Base-by-base conservation (phyloP, 2,888 invertebrate species). In the Macrophya alboannulata region DNA sequence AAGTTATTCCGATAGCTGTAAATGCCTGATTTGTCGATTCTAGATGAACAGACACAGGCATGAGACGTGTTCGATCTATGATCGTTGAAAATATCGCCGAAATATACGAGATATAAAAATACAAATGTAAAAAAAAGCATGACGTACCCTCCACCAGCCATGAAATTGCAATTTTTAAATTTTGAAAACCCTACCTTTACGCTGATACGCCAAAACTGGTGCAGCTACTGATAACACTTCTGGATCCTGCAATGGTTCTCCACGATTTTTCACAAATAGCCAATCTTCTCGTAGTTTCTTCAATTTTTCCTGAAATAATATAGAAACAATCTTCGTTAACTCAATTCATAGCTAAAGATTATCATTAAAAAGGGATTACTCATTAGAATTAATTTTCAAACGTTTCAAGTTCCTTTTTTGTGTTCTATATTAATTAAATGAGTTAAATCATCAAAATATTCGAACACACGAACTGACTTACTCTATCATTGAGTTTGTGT, bases 281-380 rank as follows among this genome's bases (percentile, higher is more conserved):
- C 95, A 95, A 90, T 95, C 94, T 87, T 94, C 94, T 48, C 94
- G 93, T 86, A 96, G 91, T 85, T 94, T 94, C 88, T 92, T 93
- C 88, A 95, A 93, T 88, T 94, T 94, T 89, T 95, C 95, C 95
- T 95, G 86, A 4, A 88, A 43, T 84, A 40, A 84, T 84, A 84
- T 72, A 74, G 68, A 74, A 86, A 25, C 25, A 65, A 21, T 45
- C 10, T 40, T 17, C 15, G 9, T 55, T 17, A 51, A 77, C 5
- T 31, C 10, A 12, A 65, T 65, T 82, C 10, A 4, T 15, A 25
- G n/a, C n/a, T 40, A 6, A 45, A 62, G 3, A 9, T 77, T 15
- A 51, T 21, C 4, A 5, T 51, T 72, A n/a, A n/a, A n/a, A n/a
- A n/a, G n/a, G n/a, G n/a, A n/a, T n/a, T n/a, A n/a, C n/a, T n/a